Evolutionary conservation across 1,140 invertebrate species (phyloP), one percentile per base, ranked within the genome.

Genomic region (Solenopsis invicta): DNA sequence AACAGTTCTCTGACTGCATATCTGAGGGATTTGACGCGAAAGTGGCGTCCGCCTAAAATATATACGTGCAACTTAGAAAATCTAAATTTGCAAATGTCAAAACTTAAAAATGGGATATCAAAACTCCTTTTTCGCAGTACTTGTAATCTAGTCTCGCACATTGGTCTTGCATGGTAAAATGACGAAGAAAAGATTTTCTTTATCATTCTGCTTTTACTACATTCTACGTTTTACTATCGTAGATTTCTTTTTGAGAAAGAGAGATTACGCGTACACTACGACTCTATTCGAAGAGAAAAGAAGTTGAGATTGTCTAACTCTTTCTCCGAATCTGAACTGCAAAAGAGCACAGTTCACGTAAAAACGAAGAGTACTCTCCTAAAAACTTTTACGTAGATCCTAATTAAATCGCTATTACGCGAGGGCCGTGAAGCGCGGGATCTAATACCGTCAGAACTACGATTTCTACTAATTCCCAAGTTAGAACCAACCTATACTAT

Each of bases 351-450:
- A 37, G n/a, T 41, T 34, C 18, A 21, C 24, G 78, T 59, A 50
- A 74, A 48, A 82, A 24, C 6, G 18, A 50, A 74, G 74, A 82
- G 45, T 82, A 75, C 18, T 24, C 66, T 24, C 13, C 13, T 50
- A 62, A 74, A 21, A 29, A 29, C 29, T 41, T 81, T 81, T 54
- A 56, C 29, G 21, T 37, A 72, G 54, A 84, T 75, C 54, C 69
- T 75, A 84, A 84, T 75, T 84, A 75, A 84, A 84, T 84, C 41
- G 69, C n/a, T 29, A 62, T 84, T 84, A 84, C 45, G 24, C 18
- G 16, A 54, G 13, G 10, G 10, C 1, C 37, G 37, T 34, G 34
- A 67, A 67, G 16, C 34, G 37, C 37, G 37, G 75, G 16, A 48
- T 29, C 41, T 64, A 6, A 24, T 45, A n/a, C 5, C 24, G 8